These are phyloP conservation scores for Pteronotus mesoamericanus DNA, from an alignment of 2,797 vertebrate genomes.

Conservation along the genomic window DNA sequence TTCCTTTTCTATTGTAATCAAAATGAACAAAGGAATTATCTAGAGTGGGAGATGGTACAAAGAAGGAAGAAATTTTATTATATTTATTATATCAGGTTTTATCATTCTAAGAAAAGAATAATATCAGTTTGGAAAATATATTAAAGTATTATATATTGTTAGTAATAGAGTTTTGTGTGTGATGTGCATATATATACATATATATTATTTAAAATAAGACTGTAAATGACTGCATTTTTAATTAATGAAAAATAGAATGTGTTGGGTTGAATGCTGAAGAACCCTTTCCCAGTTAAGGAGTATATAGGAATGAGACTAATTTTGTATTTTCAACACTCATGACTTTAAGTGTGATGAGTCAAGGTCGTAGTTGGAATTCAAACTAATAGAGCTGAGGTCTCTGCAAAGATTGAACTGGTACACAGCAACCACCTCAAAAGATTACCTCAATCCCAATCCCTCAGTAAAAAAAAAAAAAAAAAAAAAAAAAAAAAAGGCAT, in stretches of 20 bases:
- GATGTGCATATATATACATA: not conserved
- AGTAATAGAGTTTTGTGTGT: not conserved
- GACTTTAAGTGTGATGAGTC: not conserved
- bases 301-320: not conserved
- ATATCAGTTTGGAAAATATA: not conserved
- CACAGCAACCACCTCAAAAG: not conserved
- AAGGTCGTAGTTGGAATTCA: not conserved
- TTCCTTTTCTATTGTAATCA: not conserved
- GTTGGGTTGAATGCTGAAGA: not conserved
- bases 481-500: too few species aligned
- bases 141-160: not conserved
- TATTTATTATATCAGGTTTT: not conserved
- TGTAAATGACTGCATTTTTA: not conserved
- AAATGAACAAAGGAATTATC: not conserved
- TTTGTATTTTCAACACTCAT: not conserved
- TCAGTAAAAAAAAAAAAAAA: too few species aligned
- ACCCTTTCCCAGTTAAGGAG: not conserved
- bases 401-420: not conserved
- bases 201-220: not conserved
- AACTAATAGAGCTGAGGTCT: not conserved
- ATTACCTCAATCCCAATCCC: not conserved
- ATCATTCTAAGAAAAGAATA: conserved; percentile 8
- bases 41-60: not conserved
- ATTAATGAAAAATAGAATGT: not conserved
- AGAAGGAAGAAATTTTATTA: not conserved